Evolutionary conservation across 2,797 vertebrate species (phyloP).

Genomic region (Hemibagrus guttatus): DNA sequence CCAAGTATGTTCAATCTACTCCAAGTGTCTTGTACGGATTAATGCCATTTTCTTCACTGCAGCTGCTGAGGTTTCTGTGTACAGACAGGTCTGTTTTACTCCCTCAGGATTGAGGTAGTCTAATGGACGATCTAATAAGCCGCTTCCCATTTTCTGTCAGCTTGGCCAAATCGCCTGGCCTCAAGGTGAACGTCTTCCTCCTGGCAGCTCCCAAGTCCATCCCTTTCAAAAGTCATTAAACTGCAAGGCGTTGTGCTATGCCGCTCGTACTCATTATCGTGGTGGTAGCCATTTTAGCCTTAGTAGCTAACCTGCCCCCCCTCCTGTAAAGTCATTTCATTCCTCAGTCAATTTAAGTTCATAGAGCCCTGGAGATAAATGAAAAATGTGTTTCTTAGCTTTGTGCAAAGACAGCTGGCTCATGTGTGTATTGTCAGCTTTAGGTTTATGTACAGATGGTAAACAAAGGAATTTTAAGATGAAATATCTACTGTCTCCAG

Average conservation of each 20-base stretch:
- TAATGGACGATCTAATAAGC: conserved; percentile 74
- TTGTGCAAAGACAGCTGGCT: conserved; percentile 34
- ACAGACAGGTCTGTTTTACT: conserved; percentile 66
- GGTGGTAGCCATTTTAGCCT: conserved; percentile 33
- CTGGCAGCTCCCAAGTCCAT: conserved; percentile 57
- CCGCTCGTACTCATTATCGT: conserved; percentile 25
- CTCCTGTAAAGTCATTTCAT: conserved; percentile 11
- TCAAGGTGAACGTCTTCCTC: conserved; percentile 54
- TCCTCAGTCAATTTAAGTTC: conserved; percentile 5
- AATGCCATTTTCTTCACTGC: conserved; percentile 64
- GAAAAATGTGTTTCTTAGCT: conserved; percentile 29
- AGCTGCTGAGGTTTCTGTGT: conserved; percentile 60
- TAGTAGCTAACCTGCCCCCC: conserved; percentile 6
- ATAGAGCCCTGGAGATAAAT: conserved; percentile 29
- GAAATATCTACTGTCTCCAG: conserved; percentile 59
- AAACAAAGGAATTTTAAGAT: conserved; percentile 53
- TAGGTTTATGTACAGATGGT: conserved; percentile 49
- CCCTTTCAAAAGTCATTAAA: conserved; percentile 65
- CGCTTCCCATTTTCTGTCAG: conserved; percentile 63
- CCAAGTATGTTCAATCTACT: conserved; percentile 51
- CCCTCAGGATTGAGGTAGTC: conserved; percentile 64
- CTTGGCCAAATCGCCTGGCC: conserved; percentile 60
- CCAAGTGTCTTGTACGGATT: conserved; percentile 63
- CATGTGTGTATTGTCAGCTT: conserved; percentile 10
- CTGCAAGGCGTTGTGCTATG: conserved; percentile 30